phyloP scores from a whole-genome alignment of 2,888 invertebrate genomes.

The Polydrusus tereticollis region DNA sequence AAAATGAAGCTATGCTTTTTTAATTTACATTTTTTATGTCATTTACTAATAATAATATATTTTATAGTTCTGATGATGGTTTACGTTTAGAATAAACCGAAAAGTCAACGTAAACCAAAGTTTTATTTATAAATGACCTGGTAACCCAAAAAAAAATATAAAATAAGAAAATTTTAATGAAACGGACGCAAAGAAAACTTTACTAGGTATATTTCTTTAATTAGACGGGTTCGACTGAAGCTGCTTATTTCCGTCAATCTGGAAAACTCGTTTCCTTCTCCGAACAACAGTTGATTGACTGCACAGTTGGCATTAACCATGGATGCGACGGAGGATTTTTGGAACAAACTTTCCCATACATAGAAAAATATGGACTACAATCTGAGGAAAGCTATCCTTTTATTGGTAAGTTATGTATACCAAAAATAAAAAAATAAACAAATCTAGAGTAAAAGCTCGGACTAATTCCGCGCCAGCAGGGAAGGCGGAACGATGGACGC shows the following conservation, averaged over 20 bases:
- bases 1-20: too few species aligned
- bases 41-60: too few species aligned
- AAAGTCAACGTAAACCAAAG: too few species aligned
- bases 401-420: slow-evolving; percentile 31
- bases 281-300: slow-evolving; percentile 53
- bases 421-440: too few species aligned
- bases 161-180: too few species aligned
- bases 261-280: slow-evolving; percentile 48
- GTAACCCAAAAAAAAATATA: too few species aligned
- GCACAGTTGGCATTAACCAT: slow-evolving; percentile 34
- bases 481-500: slow-evolving; percentile 66
- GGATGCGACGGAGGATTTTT: slow-evolving; percentile 51
- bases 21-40: too few species aligned
- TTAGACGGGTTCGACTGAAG: slow-evolving; percentile 51
- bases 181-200: too few species aligned
- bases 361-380: slow-evolving; percentile 50
- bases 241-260: slow-evolving; percentile 40
- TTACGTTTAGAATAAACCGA: too few species aligned
- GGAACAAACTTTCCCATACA: slow-evolving; percentile 50
- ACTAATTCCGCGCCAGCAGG: slow-evolving; percentile 65
- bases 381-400: slow-evolving; percentile 53
- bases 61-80: too few species aligned
- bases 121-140: too few species aligned
- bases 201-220: not conserved
- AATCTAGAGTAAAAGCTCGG: slow-evolving; percentile 59